Evolutionary conservation across 2,797 vertebrate genomes (phyloP), one percentile per base, ranked within the genome.

Genomic region (Rousettus madagascariensis): DNA sequence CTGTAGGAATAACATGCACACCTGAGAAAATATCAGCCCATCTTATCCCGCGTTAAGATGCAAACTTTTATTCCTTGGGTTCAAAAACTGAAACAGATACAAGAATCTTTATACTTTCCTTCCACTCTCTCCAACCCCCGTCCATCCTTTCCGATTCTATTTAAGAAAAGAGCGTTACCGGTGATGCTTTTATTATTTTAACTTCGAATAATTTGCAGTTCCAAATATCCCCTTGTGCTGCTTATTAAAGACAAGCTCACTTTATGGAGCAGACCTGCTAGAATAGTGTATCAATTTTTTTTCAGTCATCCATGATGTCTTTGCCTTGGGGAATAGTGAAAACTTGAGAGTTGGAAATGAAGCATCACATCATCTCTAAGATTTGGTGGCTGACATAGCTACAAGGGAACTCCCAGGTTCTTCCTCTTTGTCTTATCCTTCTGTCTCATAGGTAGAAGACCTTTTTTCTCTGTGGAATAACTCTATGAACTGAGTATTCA

Each of bases 171-270:
- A 65, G 24, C 49, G 22, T 28, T 59, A 26, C 30, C 86, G 49
- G 74, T 51, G 57, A 86, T 92, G n/a, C 33, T 74, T 65, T 77
- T 80, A 59, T 33, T 93, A 55, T 85, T 93, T 95, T 85, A 80
- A 89, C 51, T 83, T 86, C 59, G 53, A 57, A 79, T 63, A 75
- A 86, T 92, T 79, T 95, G 12, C 59, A 79, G 68, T 78, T 95
- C 55, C 53, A 85, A 93, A 88, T 93, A 84, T 61, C 30, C 12
- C 66, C 3, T 57, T 77, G 86, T 57, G 11, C 10, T 87, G 4
- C 63, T 83, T 36, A 43, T 68, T 85, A 90, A 85, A 85, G 53
- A 82, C 8, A 65, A 88, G 33, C 46, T 94, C 59, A 71, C 17
- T 75, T 84, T 26, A 86, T 11, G 51, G 57, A 66, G 72, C 3